Evolutionary conservation across 2,113 vertebrate genomes (phyloP), one percentile per base, ranked within the genome.

Genomic region (Dromas ardeola): DNA sequence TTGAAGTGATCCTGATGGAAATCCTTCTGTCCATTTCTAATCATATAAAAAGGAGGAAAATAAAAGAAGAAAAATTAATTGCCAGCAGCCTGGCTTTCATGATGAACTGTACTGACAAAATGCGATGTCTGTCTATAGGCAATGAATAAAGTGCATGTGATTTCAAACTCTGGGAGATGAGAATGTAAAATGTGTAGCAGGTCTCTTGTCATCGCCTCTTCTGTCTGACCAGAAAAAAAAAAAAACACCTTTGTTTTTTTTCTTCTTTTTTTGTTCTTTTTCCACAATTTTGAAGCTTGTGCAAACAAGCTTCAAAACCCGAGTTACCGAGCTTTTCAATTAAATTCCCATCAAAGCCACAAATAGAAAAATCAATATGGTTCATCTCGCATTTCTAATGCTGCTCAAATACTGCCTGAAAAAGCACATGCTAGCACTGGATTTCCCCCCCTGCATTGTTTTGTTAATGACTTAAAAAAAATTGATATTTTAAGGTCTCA

Each of bases 331-430:
- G 4, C 20, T 96, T 88, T 93, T 83, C 56, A 69, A 47, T 87
- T 95, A 79, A 91, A 95, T 91, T 76, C 62, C 59, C 92, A 73
- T 90, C 78, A 90, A 94, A 91, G 58, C 62, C 81, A 26, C 91
- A 84, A 83, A 92, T 22, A 76, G 40, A 80, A 92, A 95, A 96
- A 91, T 92, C 88, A 80, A 40, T 76, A 21, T 6, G 16, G 23
- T 69, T 81, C 73, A 84, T 71, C 72, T n/a, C 47, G 30, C 2
- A 0, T 36, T 74, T 82, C 55, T 56, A 6, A 87, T 63, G 50
- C 61, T 61, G 63, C 43, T 89, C 34, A 78, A 85, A 70, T 50
- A 22, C 34, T 65, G 7, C 71, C 49, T 36, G 34, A 25, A 53
- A 72, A 81, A 74, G 16, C 34, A 58, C 42, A 38, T 4, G 3